These are phyloP conservation scores for Philereme transversata DNA, from an alignment of 2,888 invertebrate genomes.

Conservation along the genomic window DNA sequence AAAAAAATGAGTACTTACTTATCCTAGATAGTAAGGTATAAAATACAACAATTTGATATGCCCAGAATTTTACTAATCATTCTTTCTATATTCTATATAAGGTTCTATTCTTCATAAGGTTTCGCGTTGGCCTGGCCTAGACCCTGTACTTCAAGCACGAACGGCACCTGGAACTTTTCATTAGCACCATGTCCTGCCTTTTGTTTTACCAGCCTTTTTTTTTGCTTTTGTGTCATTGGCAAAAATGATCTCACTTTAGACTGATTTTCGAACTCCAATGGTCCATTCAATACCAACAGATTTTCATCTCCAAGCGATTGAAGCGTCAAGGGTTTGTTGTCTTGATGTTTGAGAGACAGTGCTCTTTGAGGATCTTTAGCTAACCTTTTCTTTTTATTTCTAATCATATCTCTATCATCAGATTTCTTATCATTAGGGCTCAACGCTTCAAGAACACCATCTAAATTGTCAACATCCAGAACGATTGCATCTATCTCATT, in stretches of 20 bases:
- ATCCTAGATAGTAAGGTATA: no score
- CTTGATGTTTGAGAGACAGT: no score
- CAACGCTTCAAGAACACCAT: constrained; percentile 28
- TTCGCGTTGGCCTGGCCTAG: constrained; percentile 57
- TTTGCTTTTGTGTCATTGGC: background rate
- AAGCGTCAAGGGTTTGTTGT: background rate
- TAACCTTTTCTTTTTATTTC: background rate
- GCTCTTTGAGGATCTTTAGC: no score
- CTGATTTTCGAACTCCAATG: background rate
- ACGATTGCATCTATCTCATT: constrained; percentile 52
- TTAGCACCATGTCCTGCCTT: constrained; percentile 24
- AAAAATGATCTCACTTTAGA: background rate
- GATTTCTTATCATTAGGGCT: background rate
- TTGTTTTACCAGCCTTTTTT: constrained; percentile 6
- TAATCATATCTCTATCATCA: background rate
- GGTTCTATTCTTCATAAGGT: no score
- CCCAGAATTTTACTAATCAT: background rate
- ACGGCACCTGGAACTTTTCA: constrained; percentile 54
- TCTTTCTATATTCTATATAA: no score
- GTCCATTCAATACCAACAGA: background rate
- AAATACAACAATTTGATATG: background rate
- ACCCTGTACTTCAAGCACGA: constrained; percentile 59
- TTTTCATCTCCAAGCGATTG: background rate
- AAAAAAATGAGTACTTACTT: no score
- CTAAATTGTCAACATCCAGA: constrained; percentile 44